phyloP scores from a whole-genome alignment of 2,888 invertebrate species.

The Xanthorhoe designata region DNA sequence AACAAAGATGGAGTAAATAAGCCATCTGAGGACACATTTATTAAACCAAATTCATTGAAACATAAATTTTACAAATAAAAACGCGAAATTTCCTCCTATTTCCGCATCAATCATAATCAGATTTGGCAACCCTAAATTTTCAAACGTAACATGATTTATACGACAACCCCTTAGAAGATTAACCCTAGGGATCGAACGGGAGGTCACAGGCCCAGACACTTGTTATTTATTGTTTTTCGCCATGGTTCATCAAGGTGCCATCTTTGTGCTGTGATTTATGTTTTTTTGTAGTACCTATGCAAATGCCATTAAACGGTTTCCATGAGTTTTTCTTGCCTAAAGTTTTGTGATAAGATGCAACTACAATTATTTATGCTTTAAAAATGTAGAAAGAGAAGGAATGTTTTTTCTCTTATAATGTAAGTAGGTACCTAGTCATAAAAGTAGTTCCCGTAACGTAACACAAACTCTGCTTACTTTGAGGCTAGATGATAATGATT shows the following conservation, averaged over 20 bases:
- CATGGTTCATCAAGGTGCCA: constrained; percentile 47
- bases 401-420: too few species aligned
- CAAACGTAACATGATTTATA: constrained; percentile 80
- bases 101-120: constrained; percentile 24
- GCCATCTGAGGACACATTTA: not conserved
- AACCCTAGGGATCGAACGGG: constrained; percentile 78
- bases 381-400: too few species aligned
- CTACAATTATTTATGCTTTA: too few species aligned
- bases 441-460: too few species aligned
- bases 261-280: constrained; percentile 37
- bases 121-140: constrained; percentile 63
- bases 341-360: too few species aligned
- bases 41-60: not conserved
- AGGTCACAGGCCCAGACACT: constrained; percentile 64
- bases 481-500: too few species aligned
- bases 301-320: constrained; percentile 11
- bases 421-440: too few species aligned
- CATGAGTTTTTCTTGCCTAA: too few species aligned
- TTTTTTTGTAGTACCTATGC: constrained; percentile 31
- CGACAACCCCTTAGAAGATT: constrained; percentile 79
- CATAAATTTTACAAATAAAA: constrained; percentile 3
- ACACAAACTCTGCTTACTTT: too few species aligned
- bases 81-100: constrained; percentile 12
- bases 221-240: constrained; percentile 73
- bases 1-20: not conserved